Conservation (phyloP, 92 coral and sea anemone species). For the Actinernus sp. region DNA sequence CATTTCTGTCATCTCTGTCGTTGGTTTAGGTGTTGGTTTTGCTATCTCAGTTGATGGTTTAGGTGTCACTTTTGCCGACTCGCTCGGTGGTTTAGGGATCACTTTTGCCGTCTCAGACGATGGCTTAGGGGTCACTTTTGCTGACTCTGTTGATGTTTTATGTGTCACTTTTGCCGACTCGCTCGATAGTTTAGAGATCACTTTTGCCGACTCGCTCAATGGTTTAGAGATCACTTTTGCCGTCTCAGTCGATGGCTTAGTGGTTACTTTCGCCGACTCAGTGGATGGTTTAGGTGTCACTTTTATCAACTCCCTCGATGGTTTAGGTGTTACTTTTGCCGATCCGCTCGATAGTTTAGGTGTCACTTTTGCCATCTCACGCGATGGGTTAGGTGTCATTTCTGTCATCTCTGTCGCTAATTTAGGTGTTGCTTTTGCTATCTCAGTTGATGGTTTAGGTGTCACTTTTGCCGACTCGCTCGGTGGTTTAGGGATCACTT, state of each 20-base stretch:
- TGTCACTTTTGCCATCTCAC: conserved; percentile 6
- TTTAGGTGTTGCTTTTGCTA: conserved; percentile 5
- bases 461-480: conserved; percentile 11
- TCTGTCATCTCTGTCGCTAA: conserved; percentile 4
- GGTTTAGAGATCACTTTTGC: conserved; percentile 10
- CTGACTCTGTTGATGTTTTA: conserved; percentile 5
- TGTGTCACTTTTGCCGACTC: conserved; percentile 5
- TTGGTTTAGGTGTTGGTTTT: conserved; percentile 9
- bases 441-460: conserved; percentile 3
- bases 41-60: conserved; percentile 4
- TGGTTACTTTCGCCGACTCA: conserved; percentile 4
- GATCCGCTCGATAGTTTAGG: conserved; percentile 15
- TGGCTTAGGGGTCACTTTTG: conserved; percentile 6
- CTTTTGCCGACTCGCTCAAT: conserved; percentile 7
- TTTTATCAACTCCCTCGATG: neutral
- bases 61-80: neutral
- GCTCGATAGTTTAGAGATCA: conserved; percentile 1
- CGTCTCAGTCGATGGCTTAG: conserved; percentile 14
- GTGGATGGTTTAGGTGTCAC: conserved; percentile 16
- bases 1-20: conserved; percentile 9
- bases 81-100: conserved; percentile 1
- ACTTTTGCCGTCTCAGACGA: conserved; percentile 1
- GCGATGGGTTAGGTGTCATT: conserved; percentile 6
- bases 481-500: conserved; percentile 7
- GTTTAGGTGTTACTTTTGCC: conserved; percentile 5